Conservation (phyloP, 2,113 vertebrate genomes). For the Pomatorhinus ruficollis region DNA sequence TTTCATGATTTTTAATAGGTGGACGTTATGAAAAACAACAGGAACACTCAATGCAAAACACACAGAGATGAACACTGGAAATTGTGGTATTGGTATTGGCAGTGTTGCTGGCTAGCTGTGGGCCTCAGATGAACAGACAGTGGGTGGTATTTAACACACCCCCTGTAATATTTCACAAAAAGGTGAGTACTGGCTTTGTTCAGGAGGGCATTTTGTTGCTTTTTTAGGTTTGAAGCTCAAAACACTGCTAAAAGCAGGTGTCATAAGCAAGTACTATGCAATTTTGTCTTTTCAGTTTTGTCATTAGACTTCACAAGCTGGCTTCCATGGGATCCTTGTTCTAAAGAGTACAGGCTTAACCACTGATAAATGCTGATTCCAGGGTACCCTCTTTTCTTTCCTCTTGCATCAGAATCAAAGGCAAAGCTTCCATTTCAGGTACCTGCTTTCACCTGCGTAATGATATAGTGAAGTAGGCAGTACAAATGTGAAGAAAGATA, state of each 20-base stretch:
- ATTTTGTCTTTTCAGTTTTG: not conserved
- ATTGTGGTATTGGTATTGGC: not conserved
- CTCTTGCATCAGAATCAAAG: not conserved
- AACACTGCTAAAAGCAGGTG: not conserved
- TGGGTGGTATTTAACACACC: not conserved
- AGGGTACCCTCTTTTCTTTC: not conserved
- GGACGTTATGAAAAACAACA: not conserved
- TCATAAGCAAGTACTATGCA: not conserved
- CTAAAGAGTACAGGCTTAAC: not conserved
- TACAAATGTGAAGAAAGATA: not conserved
- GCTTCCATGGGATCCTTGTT: not conserved
- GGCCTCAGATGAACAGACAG: not conserved
- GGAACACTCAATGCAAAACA: not conserved
- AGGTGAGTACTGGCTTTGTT: not conserved
- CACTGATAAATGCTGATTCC: not conserved
- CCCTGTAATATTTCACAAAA: not conserved
- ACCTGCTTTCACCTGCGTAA: not conserved
- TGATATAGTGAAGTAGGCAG: not conserved
- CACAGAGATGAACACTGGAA: not conserved
- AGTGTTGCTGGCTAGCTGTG: not conserved
- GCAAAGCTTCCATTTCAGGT: not conserved
- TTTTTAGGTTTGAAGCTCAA: not conserved
- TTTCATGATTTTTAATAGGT: not conserved
- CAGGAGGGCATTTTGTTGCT: rapidly evolving
- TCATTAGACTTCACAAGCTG: not conserved